Evolutionary conservation across 23 tunicate species (phyloP), one percentile per base, ranked within the genome.

Genomic region (Corella eumyota): DNA sequence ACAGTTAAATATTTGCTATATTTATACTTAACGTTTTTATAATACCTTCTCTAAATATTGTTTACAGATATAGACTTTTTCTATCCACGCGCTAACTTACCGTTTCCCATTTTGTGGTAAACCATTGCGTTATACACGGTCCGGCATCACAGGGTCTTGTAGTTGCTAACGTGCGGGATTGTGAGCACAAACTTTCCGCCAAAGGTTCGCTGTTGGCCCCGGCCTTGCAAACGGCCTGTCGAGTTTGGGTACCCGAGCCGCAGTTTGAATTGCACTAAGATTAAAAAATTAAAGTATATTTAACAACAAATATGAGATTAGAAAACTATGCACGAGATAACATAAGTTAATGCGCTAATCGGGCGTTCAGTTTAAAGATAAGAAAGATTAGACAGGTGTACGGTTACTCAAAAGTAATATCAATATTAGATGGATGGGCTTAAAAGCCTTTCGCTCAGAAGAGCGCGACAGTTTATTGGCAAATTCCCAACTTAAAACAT

Each of bases 121-220:
- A 84, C 94, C 94, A 84, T 21, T 68, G 36, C 2, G 94, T 75
- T 19, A 84, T 50, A 56, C 94, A 84, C 2, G 94, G 83, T 24
- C 79, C 83, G 5, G 72, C 67, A 31, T 64, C 72, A 38, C 94
- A 84, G 1, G 66, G 34, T 21, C 70, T 57, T 2, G 53, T 46
- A 45, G 37, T 60, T 9, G 68, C 30, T 1, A 83, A 83, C 23
- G 69, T 36, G 45, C 72, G 56, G 4, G 65, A 24, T 11, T 46
- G 13, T 2, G 66, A 38, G 68, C 94, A 84, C 17, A 32, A 29
- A 3, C n/a, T 62, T 24, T 72, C 74, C 19, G 79, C 23, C 5
- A 81, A 36, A n/a, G n/a, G n/a, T 25, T 3, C 58, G 6, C 22
- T 25, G 22, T 51, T 19, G 15, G 57, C 6, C 1, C 78, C 94